Evolutionary conservation across 2,113 vertebrate genomes (phyloP).

Genomic region (Phalacrocorax carbo): DNA sequence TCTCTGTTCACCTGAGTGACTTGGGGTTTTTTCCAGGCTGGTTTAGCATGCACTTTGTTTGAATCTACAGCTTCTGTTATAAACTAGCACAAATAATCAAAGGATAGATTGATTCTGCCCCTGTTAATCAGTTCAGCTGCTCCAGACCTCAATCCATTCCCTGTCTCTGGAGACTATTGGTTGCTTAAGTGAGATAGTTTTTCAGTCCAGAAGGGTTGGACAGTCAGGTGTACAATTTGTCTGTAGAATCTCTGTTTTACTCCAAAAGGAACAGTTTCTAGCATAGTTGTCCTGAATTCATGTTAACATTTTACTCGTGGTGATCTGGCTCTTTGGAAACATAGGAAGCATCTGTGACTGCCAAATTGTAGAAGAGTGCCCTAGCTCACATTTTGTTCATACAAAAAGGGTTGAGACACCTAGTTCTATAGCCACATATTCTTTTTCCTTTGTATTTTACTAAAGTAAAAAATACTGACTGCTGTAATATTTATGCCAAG

Average conservation of each 20-base stretch:
- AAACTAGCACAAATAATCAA: not conserved
- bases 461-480: not conserved
- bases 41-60: not conserved
- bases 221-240: not conserved
- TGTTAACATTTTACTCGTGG: not conserved
- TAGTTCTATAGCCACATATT: not conserved
- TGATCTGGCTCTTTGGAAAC: not conserved
- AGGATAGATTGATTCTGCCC: not conserved
- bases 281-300: not conserved
- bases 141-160: not conserved
- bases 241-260: not conserved
- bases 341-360: not conserved
- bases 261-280: not conserved
- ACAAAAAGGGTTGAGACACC: not conserved
- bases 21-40: not conserved
- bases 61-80: not conserved
- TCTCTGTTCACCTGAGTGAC: not conserved
- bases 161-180: not conserved
- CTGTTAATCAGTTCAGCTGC: not conserved
- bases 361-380: not conserved
- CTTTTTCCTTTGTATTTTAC: not conserved
- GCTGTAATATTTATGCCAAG: not conserved
- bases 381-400: not conserved
- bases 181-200: not conserved
- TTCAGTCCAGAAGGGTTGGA: not conserved